Base-by-base conservation (phyloP, 1,140 invertebrate genomes). In the Lepidurus arcticus region DNA sequence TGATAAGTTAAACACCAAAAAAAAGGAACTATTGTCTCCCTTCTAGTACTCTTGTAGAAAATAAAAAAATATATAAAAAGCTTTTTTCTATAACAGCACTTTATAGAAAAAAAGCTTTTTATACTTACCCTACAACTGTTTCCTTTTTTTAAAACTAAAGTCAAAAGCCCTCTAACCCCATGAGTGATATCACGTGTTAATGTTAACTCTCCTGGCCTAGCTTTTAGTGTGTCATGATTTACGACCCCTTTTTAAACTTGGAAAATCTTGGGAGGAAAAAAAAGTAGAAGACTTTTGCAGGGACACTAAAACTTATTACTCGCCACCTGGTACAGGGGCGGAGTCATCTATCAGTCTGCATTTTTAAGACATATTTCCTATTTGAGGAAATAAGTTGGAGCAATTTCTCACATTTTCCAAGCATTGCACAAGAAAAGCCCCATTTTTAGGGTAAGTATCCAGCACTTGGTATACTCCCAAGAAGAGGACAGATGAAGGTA, bases 181-280 rank as follows among this genome's bases (percentile, higher is more conserved):
- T 65, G 13, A 65, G 21, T 65, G 53, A 65, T 65, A 65, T 65
- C 16, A 65, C 21, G 53, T 65, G 53, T 65, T 65, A 65, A 65
- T n/a, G 53, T 21, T 47, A n/a, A 65, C 53, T n/a, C 16, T 65
- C 16, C 21, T 7, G 13, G 9, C 21, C 21, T 65, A 21, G 9
- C 53, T 65, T 65, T 65, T 65, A 65, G 53, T 65, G 53, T 21
- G 53, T 65, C 53, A 65, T 65, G 53, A 65, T 65, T 65, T 65
- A 65, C 53, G 53, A 65, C 53, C 53, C 21, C 53, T 65, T 65
- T 65, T 65, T 21, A 7, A 65, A 65, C 21, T 65, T 65, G 16
- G 3, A 34, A 34, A 3, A 13, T 65, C 13, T 21, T 65, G 16
- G 53, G 13, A 65, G 53, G 53, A 7, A 65, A n/a, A 21, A 65